These are phyloP conservation scores for Axinella damicornis DNA, from an alignment of 37 sponge, comb jelly and placozoan species.

Conservation along the genomic window DNA sequence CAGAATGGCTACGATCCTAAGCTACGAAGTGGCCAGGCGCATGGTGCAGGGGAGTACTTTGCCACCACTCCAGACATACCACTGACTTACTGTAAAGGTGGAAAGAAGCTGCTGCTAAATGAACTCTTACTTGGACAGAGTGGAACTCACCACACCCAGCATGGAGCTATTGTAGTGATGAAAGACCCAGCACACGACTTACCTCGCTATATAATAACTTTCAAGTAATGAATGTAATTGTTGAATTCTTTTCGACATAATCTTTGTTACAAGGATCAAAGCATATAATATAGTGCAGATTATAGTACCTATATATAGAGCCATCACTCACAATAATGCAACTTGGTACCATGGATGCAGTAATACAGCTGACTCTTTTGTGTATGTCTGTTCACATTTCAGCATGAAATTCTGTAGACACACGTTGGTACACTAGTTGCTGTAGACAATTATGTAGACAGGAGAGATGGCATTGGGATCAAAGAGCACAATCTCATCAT, in stretches of 20 bases:
- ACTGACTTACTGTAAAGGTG: slow-evolving; percentile 62
- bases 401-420: no score
- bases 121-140: slow-evolving; percentile 77
- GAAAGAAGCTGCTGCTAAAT: slow-evolving; percentile 82
- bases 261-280: no score
- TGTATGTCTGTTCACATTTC: no score
- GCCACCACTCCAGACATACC: slow-evolving; percentile 65
- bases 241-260: no score
- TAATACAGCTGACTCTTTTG: no score
- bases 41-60: slow-evolving; percentile 89
- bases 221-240: neutral
- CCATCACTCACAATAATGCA: no score
- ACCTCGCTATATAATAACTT: slow-evolving; percentile 79
- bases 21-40: slow-evolving; percentile 64
- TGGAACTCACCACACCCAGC: slow-evolving; percentile 72
- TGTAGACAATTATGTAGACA: slow-evolving; percentile 52
- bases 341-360: no score
- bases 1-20: slow-evolving; percentile 73
- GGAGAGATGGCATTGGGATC: slow-evolving; percentile 39
- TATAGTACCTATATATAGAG: no score
- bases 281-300: no score
- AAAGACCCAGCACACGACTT: slow-evolving; percentile 85
- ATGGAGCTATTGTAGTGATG: slow-evolving; percentile 81
- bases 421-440: neutral
- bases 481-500: slow-evolving; percentile 60